phyloP scores from a whole-genome alignment of 2,113 vertebrate genomes.

The Corvus hawaiiensis region DNA sequence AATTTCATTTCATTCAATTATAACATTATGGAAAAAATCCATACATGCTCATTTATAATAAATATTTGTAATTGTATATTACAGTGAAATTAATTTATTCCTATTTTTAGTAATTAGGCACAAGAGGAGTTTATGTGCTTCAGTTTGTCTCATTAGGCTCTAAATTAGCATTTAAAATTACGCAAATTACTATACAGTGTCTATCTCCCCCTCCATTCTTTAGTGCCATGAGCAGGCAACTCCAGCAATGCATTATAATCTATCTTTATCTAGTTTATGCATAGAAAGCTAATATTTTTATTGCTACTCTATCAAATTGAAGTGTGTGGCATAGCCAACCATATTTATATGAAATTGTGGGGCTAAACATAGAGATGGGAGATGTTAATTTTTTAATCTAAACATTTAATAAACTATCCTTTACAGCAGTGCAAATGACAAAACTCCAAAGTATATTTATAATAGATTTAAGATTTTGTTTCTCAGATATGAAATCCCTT shows the following conservation, averaged over 20 bases:
- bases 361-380: slow-evolving; percentile 67
- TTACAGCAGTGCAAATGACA: not conserved
- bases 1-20: slow-evolving; percentile 18
- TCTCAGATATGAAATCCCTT: not conserved
- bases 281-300: slow-evolving; percentile 16
- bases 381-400: not conserved
- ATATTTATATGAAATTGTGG: slow-evolving; percentile 8
- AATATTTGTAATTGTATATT: slow-evolving; percentile 29
- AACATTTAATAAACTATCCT: not conserved
- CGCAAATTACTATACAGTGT: slow-evolving; percentile 15
- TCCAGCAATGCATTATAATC: slow-evolving; percentile 71
- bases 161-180: slow-evolving; percentile 56
- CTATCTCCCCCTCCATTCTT: slow-evolving; percentile 8
- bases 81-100: not conserved
- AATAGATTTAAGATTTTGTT: not conserved
- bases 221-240: slow-evolving; percentile 75
- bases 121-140: slow-evolving; percentile 16
- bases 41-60: slow-evolving; percentile 11
- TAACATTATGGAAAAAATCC: not conserved
- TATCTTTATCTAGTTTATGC: slow-evolving; percentile 36
- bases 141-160: slow-evolving; percentile 23
- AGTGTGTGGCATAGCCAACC: not conserved
- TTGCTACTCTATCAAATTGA: slow-evolving; percentile 17
- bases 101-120: slow-evolving; percentile 35
- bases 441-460: not conserved